Conservation (phyloP, 1,140 invertebrate genomes). For the Procambarus virginalis region DNA sequence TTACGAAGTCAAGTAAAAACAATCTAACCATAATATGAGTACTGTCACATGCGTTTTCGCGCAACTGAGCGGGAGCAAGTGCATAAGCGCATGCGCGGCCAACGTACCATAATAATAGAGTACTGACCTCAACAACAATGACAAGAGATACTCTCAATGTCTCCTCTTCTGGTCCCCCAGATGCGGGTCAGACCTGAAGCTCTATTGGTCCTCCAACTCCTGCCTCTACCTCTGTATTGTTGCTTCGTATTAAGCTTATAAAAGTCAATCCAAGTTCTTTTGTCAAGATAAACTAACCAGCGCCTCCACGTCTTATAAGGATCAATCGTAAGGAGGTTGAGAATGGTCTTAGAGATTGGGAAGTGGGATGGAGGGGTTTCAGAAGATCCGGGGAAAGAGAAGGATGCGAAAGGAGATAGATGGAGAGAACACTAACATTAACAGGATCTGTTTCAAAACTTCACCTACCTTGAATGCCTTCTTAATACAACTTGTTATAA, state of each 20-base stretch:
- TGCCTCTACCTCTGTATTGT: neutral
- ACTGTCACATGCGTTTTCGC: no score
- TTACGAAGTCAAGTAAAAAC: no score
- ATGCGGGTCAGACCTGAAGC: constrained; percentile 1
- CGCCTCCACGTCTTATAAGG: neutral
- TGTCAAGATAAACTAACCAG: constrained; percentile 1
- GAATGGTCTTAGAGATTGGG: neutral
- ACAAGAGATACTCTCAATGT: no score
- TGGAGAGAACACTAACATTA: neutral
- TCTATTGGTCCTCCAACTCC: neutral
- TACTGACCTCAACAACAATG: no score
- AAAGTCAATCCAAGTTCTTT: neutral
- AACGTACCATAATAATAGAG: no score
- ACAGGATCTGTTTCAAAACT: neutral
- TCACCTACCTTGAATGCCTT: neutral
- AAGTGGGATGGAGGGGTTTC: neutral
- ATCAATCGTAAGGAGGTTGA: neutral
- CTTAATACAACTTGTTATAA: constrained; percentile 9
- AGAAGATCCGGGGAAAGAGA: neutral
- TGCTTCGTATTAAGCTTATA: constrained; percentile 6
- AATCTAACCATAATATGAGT: no score
- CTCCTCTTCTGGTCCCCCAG: neutral
- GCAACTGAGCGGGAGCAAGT: no score
- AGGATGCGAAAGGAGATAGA: neutral
- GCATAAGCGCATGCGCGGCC: no score